phyloP scores from a whole-genome alignment of 1,140 invertebrate species.

The Latrodectus geometricus region DNA sequence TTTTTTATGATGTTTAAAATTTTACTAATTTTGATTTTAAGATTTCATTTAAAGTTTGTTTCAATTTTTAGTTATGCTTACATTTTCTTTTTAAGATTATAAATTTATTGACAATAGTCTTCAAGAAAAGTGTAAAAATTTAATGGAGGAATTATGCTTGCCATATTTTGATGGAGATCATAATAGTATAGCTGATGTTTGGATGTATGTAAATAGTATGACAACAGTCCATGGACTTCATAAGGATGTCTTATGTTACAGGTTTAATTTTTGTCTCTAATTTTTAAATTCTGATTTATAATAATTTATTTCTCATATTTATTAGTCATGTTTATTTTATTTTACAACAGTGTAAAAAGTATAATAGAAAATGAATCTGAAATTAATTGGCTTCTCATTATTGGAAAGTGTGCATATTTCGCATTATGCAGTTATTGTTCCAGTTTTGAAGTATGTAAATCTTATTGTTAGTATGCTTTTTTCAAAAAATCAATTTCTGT shows the following conservation, averaged over 20 bases:
- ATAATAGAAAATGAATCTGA: not conserved
- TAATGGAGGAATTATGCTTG: slow-evolving; percentile 5
- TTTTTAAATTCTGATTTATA: too few species aligned
- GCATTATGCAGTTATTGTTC: not conserved
- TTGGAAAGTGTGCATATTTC: slow-evolving; percentile 36
- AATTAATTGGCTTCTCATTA: slow-evolving; percentile 30
- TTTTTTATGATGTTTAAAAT: too few species aligned
- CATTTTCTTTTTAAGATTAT: slow-evolving; percentile 9
- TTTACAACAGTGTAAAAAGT: slow-evolving; percentile 10
- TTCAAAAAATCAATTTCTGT: not conserved
- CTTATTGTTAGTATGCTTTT: not conserved
- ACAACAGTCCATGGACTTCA: not conserved
- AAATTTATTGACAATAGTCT: slow-evolving; percentile 7
- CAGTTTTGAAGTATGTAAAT: slow-evolving; percentile 5
- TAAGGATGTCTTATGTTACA: not conserved
- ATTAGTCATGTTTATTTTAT: not conserved
- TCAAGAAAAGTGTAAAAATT: slow-evolving; percentile 9
- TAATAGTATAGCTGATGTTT: not conserved
- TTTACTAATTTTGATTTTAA: not conserved
- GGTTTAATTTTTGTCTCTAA: not conserved
- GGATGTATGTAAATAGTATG: slow-evolving; percentile 17
- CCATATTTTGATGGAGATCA: slow-evolving; percentile 35
- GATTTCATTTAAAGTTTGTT: not conserved
- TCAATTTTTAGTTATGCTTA: too few species aligned
- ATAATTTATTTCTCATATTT: too few species aligned